phyloP scores from a whole-genome alignment of 2,888 invertebrate genomes.

The Entomobrya multifasciata region DNA sequence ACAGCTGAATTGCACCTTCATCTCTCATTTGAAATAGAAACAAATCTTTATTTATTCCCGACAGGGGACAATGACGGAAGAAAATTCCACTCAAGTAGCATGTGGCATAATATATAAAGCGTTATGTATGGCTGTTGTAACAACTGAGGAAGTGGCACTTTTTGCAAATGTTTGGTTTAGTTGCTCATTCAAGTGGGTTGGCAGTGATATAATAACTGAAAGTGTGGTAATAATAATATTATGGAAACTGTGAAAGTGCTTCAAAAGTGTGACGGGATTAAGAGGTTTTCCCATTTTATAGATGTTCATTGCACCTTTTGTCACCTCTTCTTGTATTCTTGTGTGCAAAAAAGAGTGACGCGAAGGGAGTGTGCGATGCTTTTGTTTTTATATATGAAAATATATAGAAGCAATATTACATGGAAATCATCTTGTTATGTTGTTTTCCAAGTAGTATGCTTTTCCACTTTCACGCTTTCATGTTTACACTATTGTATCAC shows the following conservation, averaged over 20 bases:
- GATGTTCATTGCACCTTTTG: constrained; percentile 25
- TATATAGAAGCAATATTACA: neutral
- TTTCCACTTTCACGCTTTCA: neutral
- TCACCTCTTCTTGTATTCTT: constrained; percentile 7
- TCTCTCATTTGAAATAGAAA: constrained; percentile 27
- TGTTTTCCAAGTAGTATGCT: neutral
- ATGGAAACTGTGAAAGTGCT: constrained; percentile 45
- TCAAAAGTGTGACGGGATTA: constrained; percentile 51
- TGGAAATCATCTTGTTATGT: neutral
- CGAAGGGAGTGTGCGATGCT: too few species aligned
- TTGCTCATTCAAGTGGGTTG: too few species aligned
- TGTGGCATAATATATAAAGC: too few species aligned
- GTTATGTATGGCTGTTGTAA: too few species aligned
- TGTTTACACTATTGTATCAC: neutral
- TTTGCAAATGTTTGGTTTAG: too few species aligned
- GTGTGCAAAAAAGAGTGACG: neutral
- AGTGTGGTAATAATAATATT: constrained; percentile 46
- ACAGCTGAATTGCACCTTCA: constrained; percentile 20
- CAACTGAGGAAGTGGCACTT: too few species aligned
- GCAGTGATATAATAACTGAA: constrained; percentile 33
- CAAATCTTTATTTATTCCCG: constrained; percentile 42
- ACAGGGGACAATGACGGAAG: neutral
- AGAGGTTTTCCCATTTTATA: constrained; percentile 58
- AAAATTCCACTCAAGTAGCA: too few species aligned
- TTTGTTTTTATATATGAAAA: neutral